Evolutionary conservation across 2,797 vertebrate genomes (phyloP), one percentile per base, ranked within the genome.

Genomic region (Otus scops): DNA sequence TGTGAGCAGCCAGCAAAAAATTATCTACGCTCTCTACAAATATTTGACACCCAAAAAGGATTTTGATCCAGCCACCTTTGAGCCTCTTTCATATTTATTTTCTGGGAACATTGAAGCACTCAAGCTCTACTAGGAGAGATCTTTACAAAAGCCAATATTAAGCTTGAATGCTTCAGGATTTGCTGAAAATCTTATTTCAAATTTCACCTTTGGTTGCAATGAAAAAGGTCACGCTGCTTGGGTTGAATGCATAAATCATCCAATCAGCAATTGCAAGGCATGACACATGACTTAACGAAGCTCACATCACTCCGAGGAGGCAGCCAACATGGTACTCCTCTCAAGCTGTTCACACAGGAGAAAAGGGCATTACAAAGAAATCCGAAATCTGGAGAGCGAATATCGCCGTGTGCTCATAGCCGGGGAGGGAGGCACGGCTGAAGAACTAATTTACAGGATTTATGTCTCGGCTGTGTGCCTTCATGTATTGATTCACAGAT

Each of bases 141-240:
- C 81, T 85, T 81, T 39, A 84, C 88, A 92, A 88, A 93, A 95
- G 86, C 88, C 95, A 94, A 92, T 94, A 91, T 92, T 95, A 94
- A 96, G 94, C 92, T 85, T 43, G 84, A 92, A 85, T 43, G 86
- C 78, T 83, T 60, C 84, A 83, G 92, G 94, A 96, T 97, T 97
- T 95, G 93, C 86, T 57, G 77, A 80, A 95, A 97, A 97, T 80
- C 94, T 93, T 82, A 70, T 85, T 94, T 96, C 90, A 94, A 92
- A 95, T 91, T 97, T 97, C 92, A 95, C 94, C 93, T 95, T 89
- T 94, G 95, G 90, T 43, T 80, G 84, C 41, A 30, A 54, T 22
- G 78, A 64, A 53, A 94, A 97, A 96, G 95, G 92, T 88, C 93
- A 80, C 7, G 3, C 45, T 88, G 61, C 92, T 91, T 26, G 79